Percentiles rank a stretch among this genome's conserved stretches.
phyloP scores from a whole-genome alignment of 2,888 invertebrate species.

The Tuberolachnus salignus region DNA sequence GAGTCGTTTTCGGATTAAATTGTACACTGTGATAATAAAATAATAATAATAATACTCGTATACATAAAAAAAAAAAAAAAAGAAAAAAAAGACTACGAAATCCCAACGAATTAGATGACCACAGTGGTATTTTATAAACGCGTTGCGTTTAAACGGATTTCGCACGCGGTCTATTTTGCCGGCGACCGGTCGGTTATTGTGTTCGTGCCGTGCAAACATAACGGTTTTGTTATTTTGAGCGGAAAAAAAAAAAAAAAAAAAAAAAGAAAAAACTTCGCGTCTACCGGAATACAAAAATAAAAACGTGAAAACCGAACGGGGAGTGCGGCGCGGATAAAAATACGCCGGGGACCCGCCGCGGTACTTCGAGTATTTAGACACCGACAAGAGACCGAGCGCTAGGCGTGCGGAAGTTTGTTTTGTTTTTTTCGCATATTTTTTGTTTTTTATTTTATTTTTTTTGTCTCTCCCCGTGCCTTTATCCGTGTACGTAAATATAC shows the following conservation, averaged over 20 bases:
- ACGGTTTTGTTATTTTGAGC: slow-evolving; percentile 13
- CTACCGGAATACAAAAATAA: too few species aligned
- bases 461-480: slow-evolving; percentile 15
- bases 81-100: slow-evolving; percentile 6
- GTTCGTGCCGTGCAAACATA: slow-evolving; percentile 47
- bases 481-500: too few species aligned
- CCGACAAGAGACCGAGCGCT: slow-evolving; percentile 18
- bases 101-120: slow-evolving; percentile 37
- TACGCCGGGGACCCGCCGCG: too few species aligned
- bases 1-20: too few species aligned
- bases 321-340: too few species aligned
- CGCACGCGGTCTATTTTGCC: slow-evolving; percentile 53
- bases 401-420: slow-evolving; percentile 45
- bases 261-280: too few species aligned
- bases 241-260: slow-evolving; percentile 30
- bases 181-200: slow-evolving; percentile 42
- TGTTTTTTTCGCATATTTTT: slow-evolving; percentile 14
- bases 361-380: slow-evolving; percentile 47
- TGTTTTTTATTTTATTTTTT: slow-evolving; percentile 22
- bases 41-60: too few species aligned
- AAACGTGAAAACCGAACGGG: too few species aligned
- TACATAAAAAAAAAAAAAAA: slow-evolving; percentile 4
- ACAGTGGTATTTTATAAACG: neutral
- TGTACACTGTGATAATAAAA: too few species aligned
- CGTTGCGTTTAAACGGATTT: slow-evolving; percentile 38